Conservation (phyloP, 2,113 vertebrate genomes). For the Centrocercus urophasianus region DNA sequence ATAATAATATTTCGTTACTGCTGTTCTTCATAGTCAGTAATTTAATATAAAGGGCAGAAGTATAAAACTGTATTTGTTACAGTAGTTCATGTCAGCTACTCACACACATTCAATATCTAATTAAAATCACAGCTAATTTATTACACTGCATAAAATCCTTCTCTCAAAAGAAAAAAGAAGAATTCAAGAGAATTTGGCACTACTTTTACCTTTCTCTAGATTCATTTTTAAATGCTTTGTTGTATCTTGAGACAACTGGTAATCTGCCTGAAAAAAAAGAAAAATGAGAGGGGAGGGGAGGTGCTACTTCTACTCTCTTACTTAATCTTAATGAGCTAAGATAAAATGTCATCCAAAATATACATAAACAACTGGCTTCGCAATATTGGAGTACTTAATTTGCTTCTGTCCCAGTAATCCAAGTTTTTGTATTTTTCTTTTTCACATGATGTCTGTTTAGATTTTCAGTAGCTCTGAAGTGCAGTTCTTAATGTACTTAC, state of each 20-base stretch:
- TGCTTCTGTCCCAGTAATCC: background rate
- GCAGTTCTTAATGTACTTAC: background rate
- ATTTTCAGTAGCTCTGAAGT: background rate
- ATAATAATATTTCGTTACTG: background rate
- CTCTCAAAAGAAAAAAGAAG: background rate
- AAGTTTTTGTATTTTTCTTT: background rate
- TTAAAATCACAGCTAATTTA: slow-evolving; percentile 37
- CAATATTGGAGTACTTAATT: background rate
- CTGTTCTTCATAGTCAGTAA: background rate
- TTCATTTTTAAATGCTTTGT: background rate
- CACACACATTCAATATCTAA: background rate
- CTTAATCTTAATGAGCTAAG: rapidly evolving
- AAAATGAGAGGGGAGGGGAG: no score
- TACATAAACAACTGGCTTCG: background rate
- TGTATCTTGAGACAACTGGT: background rate
- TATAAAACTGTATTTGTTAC: slow-evolving; percentile 18
- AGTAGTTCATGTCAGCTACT: background rate
- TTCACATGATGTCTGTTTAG: background rate
- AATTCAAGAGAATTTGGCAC: background rate
- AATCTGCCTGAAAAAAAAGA: background rate
- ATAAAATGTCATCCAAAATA: background rate
- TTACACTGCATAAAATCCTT: background rate
- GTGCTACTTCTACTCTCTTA: background rate
- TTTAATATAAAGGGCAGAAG: slow-evolving; percentile 51
- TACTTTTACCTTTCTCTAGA: background rate